Percentiles rank a stretch among this genome's conserved stretches.
Evolutionary conservation across 2,888 invertebrate genomes (phyloP).

Genomic region (Xanthorhoe designata): DNA sequence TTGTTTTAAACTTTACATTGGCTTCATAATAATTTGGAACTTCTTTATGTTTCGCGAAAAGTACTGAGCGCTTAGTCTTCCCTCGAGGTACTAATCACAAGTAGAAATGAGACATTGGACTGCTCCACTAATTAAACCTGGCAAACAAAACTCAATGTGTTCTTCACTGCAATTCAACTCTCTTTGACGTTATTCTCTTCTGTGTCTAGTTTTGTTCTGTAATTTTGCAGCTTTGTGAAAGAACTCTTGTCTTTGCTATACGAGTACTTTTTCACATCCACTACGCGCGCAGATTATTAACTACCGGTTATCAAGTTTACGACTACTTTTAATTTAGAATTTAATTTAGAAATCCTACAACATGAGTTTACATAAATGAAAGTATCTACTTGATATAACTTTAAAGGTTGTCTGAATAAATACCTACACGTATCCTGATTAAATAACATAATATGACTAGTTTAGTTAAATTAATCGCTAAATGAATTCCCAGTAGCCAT

Average conservation of each 20-base stretch:
- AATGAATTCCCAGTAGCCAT: constrained; percentile 2
- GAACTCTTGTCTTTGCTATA: not conserved
- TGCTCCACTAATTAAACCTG: constrained; percentile 17
- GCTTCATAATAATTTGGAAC: not conserved
- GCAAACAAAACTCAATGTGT: constrained; percentile 19
- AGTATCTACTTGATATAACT: not conserved
- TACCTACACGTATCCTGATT: not conserved
- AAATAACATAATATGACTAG: not conserved
- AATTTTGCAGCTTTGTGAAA: constrained; percentile 20
- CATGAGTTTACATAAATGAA: no score
- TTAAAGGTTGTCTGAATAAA: not conserved
- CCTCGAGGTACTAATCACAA: not conserved
- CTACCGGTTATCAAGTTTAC: no score
- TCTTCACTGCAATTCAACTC: constrained; percentile 17
- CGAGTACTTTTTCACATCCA: not conserved
- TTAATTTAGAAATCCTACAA: no score
- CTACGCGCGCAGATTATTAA: not conserved
- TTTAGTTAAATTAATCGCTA: constrained; percentile 1
- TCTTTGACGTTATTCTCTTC: constrained; percentile 17
- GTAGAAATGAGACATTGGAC: constrained; percentile 4
- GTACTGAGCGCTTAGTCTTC: not conserved
- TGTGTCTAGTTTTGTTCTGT: constrained; percentile 12
- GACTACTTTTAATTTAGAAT: no score
- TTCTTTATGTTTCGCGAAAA: not conserved
- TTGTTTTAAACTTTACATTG: not conserved